Conservation (phyloP, 2,797 vertebrate species). For the Cygnus olor region DNA sequence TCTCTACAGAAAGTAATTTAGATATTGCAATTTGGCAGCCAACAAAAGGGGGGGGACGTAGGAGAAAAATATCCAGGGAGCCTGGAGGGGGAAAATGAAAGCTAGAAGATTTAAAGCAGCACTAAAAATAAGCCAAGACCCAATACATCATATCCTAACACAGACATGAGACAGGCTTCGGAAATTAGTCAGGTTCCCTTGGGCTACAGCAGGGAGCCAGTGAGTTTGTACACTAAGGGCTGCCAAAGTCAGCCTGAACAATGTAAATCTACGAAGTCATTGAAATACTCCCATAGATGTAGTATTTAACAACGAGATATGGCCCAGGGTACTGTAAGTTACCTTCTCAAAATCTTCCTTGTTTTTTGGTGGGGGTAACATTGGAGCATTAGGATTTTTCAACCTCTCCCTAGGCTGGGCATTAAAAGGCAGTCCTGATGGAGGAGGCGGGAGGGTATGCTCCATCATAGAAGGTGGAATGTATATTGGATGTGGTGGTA, state of each 20-base stretch:
- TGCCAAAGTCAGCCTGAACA: conserved; percentile 73
- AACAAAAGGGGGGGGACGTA: conserved; percentile 78
- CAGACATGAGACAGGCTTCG: conserved; percentile 24
- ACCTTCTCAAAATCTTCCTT: conserved; percentile 99
- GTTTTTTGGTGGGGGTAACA: conserved; percentile 97
- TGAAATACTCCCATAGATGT: conserved; percentile 78
- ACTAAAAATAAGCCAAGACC: conserved; percentile 53
- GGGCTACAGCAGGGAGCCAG: conserved; percentile 79
- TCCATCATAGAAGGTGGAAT: conserved; percentile 99
- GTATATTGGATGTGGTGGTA: conserved; percentile 98
- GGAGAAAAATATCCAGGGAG: conserved; percentile 69
- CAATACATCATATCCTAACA: conserved; percentile 22
- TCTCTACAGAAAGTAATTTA: conserved; percentile 74
- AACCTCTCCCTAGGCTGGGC: conserved; percentile 96
- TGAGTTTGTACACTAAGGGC: conserved; percentile 71
- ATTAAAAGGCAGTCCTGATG: conserved; percentile 98
- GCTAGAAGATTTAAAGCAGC: conserved; percentile 71
- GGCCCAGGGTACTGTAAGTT: conserved; percentile 84
- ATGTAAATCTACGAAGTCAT: conserved; percentile 73
- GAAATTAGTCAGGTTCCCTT: conserved; percentile 69
- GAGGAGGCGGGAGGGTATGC: conserved; percentile 96
- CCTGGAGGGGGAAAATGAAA: conserved; percentile 77
- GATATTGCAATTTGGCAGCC: conserved; percentile 77
- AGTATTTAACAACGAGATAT: conserved; percentile 77
- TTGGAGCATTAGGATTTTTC: conserved; percentile 94